Evolutionary conservation across 2,888 invertebrate genomes (phyloP), one percentile per base, ranked within the genome.

Genomic region (Unio pictorum): DNA sequence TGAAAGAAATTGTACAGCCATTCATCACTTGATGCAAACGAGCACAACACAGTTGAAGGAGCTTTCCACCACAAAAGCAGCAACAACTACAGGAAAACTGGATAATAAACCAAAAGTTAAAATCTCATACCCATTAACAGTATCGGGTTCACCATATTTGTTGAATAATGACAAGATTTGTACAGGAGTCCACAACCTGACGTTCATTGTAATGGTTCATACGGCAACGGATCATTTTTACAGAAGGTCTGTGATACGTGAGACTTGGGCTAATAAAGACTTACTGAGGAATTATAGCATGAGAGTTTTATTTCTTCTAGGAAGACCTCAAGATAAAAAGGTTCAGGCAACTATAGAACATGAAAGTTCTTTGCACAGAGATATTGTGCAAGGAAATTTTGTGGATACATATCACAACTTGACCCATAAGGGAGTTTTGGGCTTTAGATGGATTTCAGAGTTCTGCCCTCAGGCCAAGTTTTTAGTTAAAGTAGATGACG

Each of bases 331-430:
- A 45, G 73, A 81, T 62, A 69, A 67, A 18, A 67, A 75, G 3
- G 76, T 78, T 4, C 84, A 84, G 71, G 64, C 73, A 1, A 64
- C 76, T 26, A 76, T 86, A 20, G 81, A 84, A 67, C 82, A 83
- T 59, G 86, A 86, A 68, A 81, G 76, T 59, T 64, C 71, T 3
- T 64, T 81, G 1, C 77, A 83, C 66, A 71, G 76, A 8, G 87
- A 87, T 68, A 81, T 86, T 20, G 78, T 87, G n/a, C 85, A 87
- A 66, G 86, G 85, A 3, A 66, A 83, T 8, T 87, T 86, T 71
- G 28, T 70, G 20, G 87, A 87, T 65, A 68, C 81, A 1, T 86
- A 85, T 68, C 76, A 66, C 54, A 86, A 87, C 73, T 71, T 85
- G 23, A 87, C 86, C 3, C 79, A 81, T 61, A 87, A 87, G 73